Percentiles rank a stretch among this genome's conserved stretches.
Conservation (phyloP, 2,797 vertebrate species). For the Coregonus sp. region DNA sequence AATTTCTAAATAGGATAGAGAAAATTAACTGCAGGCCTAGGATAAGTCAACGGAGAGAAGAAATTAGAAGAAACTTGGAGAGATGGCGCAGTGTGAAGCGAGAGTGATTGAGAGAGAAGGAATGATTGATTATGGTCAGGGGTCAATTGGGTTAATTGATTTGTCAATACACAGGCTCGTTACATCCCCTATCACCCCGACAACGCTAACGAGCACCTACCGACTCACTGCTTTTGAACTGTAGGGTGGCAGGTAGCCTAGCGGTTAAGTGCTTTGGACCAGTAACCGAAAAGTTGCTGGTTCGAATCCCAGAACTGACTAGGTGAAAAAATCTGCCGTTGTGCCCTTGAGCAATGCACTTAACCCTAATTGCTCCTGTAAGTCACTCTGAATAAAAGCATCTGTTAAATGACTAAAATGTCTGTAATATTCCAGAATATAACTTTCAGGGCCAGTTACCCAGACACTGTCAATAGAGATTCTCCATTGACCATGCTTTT, state of each 20-base stretch:
- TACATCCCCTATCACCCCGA: slow-evolving; percentile 92
- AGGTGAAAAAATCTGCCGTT: too few species aligned
- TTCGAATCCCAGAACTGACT: too few species aligned
- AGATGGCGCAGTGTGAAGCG: background rate
- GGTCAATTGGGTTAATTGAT: slow-evolving; percentile 99
- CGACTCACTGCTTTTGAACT: slow-evolving; percentile 73
- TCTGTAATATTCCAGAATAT: background rate
- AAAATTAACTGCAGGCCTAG: background rate
- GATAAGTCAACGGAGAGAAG: background rate
- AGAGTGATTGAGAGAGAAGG: slow-evolving; percentile 53
- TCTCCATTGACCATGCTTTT: too few species aligned
- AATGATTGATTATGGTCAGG: slow-evolving; percentile 85
- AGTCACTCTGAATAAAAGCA: too few species aligned
- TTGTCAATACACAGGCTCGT: slow-evolving; percentile 98
- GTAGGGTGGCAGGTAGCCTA: too few species aligned
- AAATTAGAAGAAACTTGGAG: background rate
- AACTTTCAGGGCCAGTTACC: background rate
- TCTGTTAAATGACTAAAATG: too few species aligned
- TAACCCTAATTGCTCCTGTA: too few species aligned
- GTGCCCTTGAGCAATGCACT: too few species aligned
- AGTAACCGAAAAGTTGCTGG: too few species aligned
- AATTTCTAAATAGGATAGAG: background rate
- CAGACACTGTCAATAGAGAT: background rate
- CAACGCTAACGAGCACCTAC: slow-evolving; percentile 87
- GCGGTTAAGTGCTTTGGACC: too few species aligned